Evolutionary conservation across 1,140 invertebrate genomes (phyloP), one percentile per base, ranked within the genome.

Genomic region (Heliconius congener): DNA sequence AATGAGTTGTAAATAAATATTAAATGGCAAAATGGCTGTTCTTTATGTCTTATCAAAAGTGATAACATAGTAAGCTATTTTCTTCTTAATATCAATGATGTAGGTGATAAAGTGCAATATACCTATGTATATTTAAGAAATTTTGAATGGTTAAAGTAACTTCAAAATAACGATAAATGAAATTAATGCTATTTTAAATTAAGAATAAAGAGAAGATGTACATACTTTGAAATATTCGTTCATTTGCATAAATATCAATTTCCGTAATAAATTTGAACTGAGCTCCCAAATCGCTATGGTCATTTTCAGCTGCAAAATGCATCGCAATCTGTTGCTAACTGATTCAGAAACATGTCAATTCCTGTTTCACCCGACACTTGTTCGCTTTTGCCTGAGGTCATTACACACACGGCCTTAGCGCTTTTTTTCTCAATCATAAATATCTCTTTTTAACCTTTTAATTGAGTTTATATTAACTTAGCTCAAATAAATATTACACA

Each of bases 281-380:
- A 27, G n/a, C 57, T 9, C 60, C 13, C 3, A 52, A 5, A 2
- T 18, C 13, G 23, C 23, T 66, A 16, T 30, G 13, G 27, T 66
- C 27, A 30, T 30, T 66, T 66, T 66, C 60, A 66, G 60, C 3
- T 66, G 27, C 27, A 66, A 66, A 27, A 16, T 66, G 60, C 60
- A 30, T 66, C 60, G 23, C 60, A 3, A 30, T 30, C 23, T 11
- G 23, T 13, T 46, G 76, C 79, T 81, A 73, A 77, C 30, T 83
- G 83, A 84, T 78, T 81, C 74, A 83, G 66, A 78, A 57, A 84
- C 78, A 79, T 82, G 81, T 82, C 76, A 66, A 78, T 77, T 82
- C 81, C 78, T 82, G 81, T 82, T 82, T 46, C 37, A 66, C 76
- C 78, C 66, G 72, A 73, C 79, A 77, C 79, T 81, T 76, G 55